These are phyloP conservation scores for Mionectes macconnelli DNA, from an alignment of 2,113 vertebrate species.

Conservation along the genomic window DNA sequence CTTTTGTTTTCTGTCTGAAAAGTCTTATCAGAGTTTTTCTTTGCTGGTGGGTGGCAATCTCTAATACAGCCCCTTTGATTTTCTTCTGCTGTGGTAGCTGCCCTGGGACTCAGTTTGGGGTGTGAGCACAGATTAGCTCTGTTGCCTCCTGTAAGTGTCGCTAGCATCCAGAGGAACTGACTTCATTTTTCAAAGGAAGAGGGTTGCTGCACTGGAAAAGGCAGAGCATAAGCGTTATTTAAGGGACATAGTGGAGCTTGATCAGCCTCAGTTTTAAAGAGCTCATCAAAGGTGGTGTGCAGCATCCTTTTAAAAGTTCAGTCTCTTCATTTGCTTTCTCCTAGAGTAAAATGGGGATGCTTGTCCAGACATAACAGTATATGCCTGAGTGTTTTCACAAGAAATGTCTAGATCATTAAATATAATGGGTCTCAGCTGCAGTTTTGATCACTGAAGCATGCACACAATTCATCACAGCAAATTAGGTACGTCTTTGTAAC, in stretches of 20 bases:
- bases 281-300: not conserved
- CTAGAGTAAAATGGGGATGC: constrained; percentile 23
- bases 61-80: not conserved
- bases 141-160: constrained; percentile 26
- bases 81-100: not conserved
- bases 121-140: not conserved
- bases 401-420: constrained; percentile 75
- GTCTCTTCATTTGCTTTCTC: constrained; percentile 11
- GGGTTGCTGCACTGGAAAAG: not conserved
- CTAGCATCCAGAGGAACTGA: constrained; percentile 15
- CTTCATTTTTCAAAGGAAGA: not conserved
- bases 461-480: constrained; percentile 80
- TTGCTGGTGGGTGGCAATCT: not conserved
- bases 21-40: not conserved
- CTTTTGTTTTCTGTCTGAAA: not conserved
- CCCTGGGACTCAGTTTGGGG: not conserved
- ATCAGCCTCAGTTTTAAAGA: not conserved
- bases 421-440: constrained; percentile 81
- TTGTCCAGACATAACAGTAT: constrained; percentile 61
- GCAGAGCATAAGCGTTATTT: not conserved
- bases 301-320: not conserved
- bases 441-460: constrained; percentile 76
- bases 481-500: constrained; percentile 72
- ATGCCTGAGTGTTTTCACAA: constrained; percentile 72
- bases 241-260: not conserved